Base-by-base conservation (phyloP, 2,113 vertebrate genomes). In the Nibea albiflora region DNA sequence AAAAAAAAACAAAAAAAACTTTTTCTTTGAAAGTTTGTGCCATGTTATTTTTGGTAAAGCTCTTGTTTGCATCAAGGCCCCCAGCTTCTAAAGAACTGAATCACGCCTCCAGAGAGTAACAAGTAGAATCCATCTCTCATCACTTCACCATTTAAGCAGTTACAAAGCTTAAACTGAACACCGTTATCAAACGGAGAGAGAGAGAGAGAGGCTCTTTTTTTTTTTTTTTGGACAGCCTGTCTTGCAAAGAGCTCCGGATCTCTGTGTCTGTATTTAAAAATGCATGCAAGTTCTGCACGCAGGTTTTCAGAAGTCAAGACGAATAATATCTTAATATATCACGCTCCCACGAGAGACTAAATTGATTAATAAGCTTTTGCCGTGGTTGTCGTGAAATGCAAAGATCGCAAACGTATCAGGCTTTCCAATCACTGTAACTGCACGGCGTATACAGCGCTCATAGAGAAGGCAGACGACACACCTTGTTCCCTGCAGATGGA, bases 1-100 rank as follows among this genome's bases (percentile, higher is more conserved):
- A 26, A 26, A 78, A 49, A 90, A 26, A 26, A 26, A 26, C 24
- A 26, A 26, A 26, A 26, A 1, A 26, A 89, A 46, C 88, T 63
- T 72, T 64, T 67, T 70, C 85, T 91, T 90, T 92, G 85, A 89
- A 92, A 87, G 82, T 85, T 88, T 87, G 80, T 76, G 44, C 26
- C 42, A 42, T 91, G 89, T 92, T 93, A 91, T 92, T 93, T 92
- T 93, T 83, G 87, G 90, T 89, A 84, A 85, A 91, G 85, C 85
- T 83, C 83, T 88, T 89, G 85, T 92, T 88, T 92, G 78, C 83
- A 91, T 91, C 89, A 92, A 89, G 89, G 83, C 78, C 75, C 66
- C 65, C 61, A 73, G 84, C 87, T 83, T 91, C 86, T 89, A 76
- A 90, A 83, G 78, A 89, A 62, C 20, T 70, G 80, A 87, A 81